A percentile compares a stretch with the other conserved stretches of the same genome.
phyloP scores from a whole-genome alignment of 2,113 vertebrate species.

The Scatophagus argus region DNA sequence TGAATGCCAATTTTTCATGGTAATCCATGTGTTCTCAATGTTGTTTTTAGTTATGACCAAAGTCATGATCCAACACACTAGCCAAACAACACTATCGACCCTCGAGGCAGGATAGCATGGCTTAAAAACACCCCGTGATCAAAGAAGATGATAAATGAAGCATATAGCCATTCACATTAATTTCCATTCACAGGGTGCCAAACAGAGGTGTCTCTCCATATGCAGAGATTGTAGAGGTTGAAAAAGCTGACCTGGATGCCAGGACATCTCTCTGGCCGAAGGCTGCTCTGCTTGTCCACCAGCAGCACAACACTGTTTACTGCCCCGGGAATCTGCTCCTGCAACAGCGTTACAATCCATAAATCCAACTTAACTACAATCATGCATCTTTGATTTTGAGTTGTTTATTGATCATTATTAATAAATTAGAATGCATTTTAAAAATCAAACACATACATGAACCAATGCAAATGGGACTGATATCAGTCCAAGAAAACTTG shows the following conservation, averaged over 20 bases:
- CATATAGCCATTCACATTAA: not conserved
- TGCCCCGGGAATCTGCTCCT: conserved; percentile 78
- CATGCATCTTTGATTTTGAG: not conserved
- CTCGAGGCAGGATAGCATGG: not conserved
- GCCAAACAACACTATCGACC: not conserved
- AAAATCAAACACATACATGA: not conserved
- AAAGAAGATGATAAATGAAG: not conserved
- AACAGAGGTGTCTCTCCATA: not conserved
- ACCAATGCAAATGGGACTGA: too few species aligned
- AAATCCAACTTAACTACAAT: not conserved
- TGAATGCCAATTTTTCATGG: not conserved
- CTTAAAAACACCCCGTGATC: too few species aligned
- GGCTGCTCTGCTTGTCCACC: conserved; percentile 84
- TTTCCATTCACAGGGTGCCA: not conserved
- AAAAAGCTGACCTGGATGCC: conserved; percentile 85
- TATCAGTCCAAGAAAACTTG: not conserved
- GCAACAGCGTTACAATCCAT: conserved; percentile 32
- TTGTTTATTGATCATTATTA: not conserved
- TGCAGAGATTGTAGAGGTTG: not conserved
- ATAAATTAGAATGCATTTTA: not conserved
- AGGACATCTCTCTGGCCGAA: conserved; percentile 81
- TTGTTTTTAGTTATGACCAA: not conserved
- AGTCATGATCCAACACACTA: not conserved
- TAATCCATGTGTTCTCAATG: not conserved
- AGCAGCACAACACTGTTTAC: conserved; percentile 85